A percentile compares a stretch with the other conserved stretches of the same genome.
Evolutionary conservation across 2,113 vertebrate genomes (phyloP).

Genomic region (Narcine bancroftii): DNA sequence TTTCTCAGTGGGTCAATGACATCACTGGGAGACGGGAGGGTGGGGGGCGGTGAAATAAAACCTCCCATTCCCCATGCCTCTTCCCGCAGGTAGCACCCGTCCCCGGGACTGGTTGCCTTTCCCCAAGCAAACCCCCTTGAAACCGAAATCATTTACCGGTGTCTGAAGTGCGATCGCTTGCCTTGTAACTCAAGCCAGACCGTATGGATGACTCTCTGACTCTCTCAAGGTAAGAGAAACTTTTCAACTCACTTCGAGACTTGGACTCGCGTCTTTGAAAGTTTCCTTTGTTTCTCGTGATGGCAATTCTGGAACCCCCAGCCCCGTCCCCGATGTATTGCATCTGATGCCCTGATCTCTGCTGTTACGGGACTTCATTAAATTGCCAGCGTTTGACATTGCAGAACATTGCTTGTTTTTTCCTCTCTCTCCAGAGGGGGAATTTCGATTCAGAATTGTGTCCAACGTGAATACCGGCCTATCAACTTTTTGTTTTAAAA

Average conservation of each 20-base stretch:
- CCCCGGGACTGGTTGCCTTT: not conserved
- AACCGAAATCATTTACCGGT: not conserved
- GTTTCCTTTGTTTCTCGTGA: not conserved
- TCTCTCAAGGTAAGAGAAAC: constrained; percentile 22
- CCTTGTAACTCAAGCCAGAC: not conserved
- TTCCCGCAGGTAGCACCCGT: not conserved
- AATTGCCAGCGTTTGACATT: not conserved
- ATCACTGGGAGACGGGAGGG: constrained; percentile 26
- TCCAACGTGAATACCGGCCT: too few relatives aligned
- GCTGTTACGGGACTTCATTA: not conserved
- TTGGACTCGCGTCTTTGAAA: not conserved
- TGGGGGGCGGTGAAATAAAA: not conserved
- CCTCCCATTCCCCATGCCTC: not conserved
- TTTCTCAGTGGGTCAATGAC: constrained; percentile 12
- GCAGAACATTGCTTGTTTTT: not conserved
- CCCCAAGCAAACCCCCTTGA: not conserved
- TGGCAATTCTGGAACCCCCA: not conserved
- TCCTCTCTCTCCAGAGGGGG: too few relatives aligned
- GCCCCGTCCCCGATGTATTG: not conserved
- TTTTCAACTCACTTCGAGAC: not conserved
- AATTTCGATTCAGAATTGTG: not conserved
- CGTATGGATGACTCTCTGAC: not conserved
- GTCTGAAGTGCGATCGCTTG: not conserved
- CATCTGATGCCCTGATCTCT: not conserved
- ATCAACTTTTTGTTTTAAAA: too few relatives aligned